Base-by-base conservation (phyloP, 2,797 vertebrate genomes). In the Brachyalestes nurse region DNA sequence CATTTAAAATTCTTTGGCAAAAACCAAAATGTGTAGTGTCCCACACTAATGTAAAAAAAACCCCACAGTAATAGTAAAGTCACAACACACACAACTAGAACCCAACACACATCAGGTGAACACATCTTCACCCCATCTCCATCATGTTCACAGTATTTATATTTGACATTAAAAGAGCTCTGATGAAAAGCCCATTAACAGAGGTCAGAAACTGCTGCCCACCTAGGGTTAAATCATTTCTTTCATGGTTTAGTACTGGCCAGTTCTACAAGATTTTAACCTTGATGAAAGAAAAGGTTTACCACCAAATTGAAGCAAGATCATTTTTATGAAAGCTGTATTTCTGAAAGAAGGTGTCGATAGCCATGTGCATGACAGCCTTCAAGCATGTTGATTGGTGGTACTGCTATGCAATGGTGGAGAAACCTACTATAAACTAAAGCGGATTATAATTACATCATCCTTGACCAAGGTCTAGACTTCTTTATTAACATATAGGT, bases 361-460 rank as follows among this genome's bases (percentile, higher is more conserved):
- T 13, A 17, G 51, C 49, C 0, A 17, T 38, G 34, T 8, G 2
- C 6, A 19, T 71, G 12, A 3, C 34, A 55, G 6, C 25, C 69
- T 57, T 40, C 17, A 21, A n/a, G 6, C 47, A 6, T 40, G 34
- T 57, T 55, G 34, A 73, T 12, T 73, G 69, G 23, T 49, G 16
- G 47, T 25, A 23, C 28, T 21, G 28, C 14, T 40, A 34, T 57
- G 19, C 51, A 73, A 21, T 55, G 14, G 28, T 17, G 47, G 14
- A 53, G 69, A 71, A 71, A 71, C 34, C 69, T 53, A 34, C 49
- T 53, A 64, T 72, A 82, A 72, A 53, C 25, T 28, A 55, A 77
- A 82, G 49, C 55, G 53, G 61, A 81, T 81, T 75, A 61, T 38
- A 77, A 77, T 57, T 64, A 77, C 77, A 82, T 60, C 34, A 25